Percentiles rank a stretch among this genome's conserved stretches.
phyloP scores from a whole-genome alignment of 2,888 invertebrate species.

The Tortricodes alternella region DNA sequence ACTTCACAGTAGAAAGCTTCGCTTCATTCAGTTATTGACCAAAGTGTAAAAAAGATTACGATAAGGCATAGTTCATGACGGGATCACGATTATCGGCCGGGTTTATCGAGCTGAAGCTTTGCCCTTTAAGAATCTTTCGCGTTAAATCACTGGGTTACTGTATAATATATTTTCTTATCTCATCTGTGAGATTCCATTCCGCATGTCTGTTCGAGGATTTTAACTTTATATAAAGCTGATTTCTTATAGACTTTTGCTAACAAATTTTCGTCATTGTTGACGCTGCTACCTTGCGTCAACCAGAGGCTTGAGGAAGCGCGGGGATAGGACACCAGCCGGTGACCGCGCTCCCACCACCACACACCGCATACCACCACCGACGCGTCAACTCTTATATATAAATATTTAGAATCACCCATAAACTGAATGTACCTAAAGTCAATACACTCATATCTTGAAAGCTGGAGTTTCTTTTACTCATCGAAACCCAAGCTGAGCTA shows the following conservation, averaged over 20 bases:
- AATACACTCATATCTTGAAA: too few species aligned
- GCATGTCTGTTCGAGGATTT: constrained; percentile 4
- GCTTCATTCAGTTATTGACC: constrained; percentile 4
- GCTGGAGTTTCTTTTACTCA: too few species aligned
- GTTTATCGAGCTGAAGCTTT: constrained; percentile 33
- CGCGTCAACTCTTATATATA: too few species aligned
- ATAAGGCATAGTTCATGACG: constrained; percentile 31
- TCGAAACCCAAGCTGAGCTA: too few species aligned
- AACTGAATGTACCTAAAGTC: too few species aligned
- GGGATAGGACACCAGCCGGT: too few species aligned
- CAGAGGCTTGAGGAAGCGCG: too few species aligned
- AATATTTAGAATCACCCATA: too few species aligned
- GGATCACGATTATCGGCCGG: constrained; percentile 36
- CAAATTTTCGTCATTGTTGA: not conserved
- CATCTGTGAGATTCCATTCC: constrained; percentile 18
- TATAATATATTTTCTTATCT: constrained; percentile 28
- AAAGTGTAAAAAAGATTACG: constrained; percentile 28
- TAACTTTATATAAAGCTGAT: constrained; percentile 15
- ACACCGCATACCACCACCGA: too few species aligned
- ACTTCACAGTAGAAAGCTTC: not conserved
- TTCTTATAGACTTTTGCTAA: not conserved
- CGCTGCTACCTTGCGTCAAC: too few species aligned
- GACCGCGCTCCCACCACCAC: too few species aligned
- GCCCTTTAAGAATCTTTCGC: constrained; percentile 37
- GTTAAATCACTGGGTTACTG: constrained; percentile 38